Evolutionary conservation across 2,797 vertebrate genomes (phyloP), one percentile per base, ranked within the genome.

Genomic region (Sphaeramia orbicularis): DNA sequence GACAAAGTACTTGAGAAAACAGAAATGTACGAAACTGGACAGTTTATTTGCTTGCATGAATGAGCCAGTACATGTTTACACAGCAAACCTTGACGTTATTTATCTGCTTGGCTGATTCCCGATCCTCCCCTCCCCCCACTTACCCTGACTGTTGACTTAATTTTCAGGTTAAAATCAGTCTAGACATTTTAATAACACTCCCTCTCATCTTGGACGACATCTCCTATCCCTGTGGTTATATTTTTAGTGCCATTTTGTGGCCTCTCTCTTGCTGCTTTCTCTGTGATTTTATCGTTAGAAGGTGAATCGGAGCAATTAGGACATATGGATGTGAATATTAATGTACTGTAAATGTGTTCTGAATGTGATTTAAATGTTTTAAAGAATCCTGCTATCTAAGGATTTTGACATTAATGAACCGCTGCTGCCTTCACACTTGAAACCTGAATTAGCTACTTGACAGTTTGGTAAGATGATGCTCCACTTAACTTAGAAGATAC

Each of bases 311-410:
- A 65, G 75, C 57, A 71, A 68, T 52, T 38, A 52, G 54, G 69
- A 72, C 78, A 76, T 64, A 71, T 51, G 51, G 51, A 40, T 48
- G 58, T 73, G 74, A 82, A 80, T 80, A 69, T 80, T 62, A 77
- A 75, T 64, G 71, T n/a, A 30, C 43, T 65, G 58, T 64, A 65
- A 70, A 65, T 70, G 64, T 56, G 51, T 47, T 48, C 38, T 56
- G 77, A 60, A 59, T 78, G 7, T 55, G 50, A 56, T 76, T 68
- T 48, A 27, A 65, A 70, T 74, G 44, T 65, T 57, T 68, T 41
- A n/a, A 36, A 54, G 27, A 53, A 56, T 36, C 68, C 21, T 73
- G 71, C 59, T 72, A 65, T 71, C 61, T 71, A 52, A 65, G 62
- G 27, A 60, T 65, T 73, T 51, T 74, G 55, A 81, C 73, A 48